phyloP scores from a whole-genome alignment of 2,113 vertebrate species.

The Semicossyphus pulcher region DNA sequence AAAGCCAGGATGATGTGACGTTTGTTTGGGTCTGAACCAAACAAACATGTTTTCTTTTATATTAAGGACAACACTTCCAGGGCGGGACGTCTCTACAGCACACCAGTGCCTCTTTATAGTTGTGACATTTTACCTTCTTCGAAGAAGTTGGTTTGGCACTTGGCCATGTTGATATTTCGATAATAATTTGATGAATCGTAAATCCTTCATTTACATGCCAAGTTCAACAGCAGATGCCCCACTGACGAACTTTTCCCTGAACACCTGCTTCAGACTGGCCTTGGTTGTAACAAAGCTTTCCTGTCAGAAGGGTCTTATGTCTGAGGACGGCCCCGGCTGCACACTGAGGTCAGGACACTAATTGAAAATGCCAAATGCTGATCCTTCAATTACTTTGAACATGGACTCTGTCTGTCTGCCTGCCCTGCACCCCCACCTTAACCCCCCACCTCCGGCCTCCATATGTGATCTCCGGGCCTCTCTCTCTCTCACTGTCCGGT shows the following conservation, averaged over 20 bases:
- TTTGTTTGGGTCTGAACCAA: no score
- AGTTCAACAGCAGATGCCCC: conserved; percentile 5
- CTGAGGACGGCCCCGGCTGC: conserved; percentile 6
- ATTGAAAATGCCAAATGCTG: conserved; percentile 58
- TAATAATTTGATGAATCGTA: no score
- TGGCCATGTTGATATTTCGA: no score
- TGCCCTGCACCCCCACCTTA: conserved; percentile 23
- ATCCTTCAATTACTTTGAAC: conserved; percentile 57
- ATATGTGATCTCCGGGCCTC: conserved; percentile 30
- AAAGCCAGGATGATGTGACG: no score
- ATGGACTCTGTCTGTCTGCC: conserved; percentile 30
- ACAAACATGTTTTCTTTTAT: no score
- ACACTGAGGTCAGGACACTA: conserved; percentile 25
- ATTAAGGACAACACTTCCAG: no score
- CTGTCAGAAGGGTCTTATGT: neutral
- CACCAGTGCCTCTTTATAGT: no score
- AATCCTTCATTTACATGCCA: neutral
- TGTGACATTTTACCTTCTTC: no score
- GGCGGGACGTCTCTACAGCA: no score
- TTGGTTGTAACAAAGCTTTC: neutral
- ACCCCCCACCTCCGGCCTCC: conserved; percentile 18
- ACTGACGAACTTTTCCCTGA: neutral
- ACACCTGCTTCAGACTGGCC: conserved; percentile 9
- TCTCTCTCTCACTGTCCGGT: conserved; percentile 42
- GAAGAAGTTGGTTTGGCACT: no score